A percentile compares a stretch with the other conserved stretches of the same genome.
phyloP scores from a whole-genome alignment of 1,140 invertebrate species.

The Goniozus legneri region DNA sequence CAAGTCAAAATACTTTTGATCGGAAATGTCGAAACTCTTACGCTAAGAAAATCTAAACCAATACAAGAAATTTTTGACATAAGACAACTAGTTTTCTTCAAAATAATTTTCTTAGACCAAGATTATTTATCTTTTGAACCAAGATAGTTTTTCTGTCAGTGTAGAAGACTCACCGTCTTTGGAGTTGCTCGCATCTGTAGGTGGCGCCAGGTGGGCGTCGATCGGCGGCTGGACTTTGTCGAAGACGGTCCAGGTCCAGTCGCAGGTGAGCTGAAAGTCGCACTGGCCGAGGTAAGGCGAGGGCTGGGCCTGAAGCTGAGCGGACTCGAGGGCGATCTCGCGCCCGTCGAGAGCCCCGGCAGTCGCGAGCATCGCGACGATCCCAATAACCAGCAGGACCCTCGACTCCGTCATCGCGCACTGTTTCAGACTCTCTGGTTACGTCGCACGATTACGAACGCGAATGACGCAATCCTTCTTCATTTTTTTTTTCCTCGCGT shows the following conservation, averaged over 20 bases:
- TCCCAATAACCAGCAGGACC: not conserved
- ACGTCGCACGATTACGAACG: too few species aligned
- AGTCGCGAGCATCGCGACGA: conserved; percentile 7
- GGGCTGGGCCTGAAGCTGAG: conserved; percentile 2
- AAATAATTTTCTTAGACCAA: too few species aligned
- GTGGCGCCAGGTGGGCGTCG: conserved; percentile 5
- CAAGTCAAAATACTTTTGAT: too few species aligned
- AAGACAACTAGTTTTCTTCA: too few species aligned
- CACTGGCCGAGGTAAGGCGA: conserved; percentile 31
- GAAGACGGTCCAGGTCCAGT: conserved; percentile 38
- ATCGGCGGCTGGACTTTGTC: conserved; percentile 11
- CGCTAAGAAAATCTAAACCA: too few species aligned
- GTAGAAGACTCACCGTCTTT: conserved; percentile 25
- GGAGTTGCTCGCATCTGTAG: conserved; percentile 25
- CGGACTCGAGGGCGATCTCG: conserved; percentile 12
- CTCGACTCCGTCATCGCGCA: not conserved
- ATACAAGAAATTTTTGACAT: too few species aligned
- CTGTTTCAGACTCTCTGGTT: too few species aligned
- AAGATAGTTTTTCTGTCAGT: too few species aligned
- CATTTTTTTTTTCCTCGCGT: too few species aligned
- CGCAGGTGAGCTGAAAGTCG: conserved; percentile 37
- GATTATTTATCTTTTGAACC: too few species aligned
- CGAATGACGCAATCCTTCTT: too few species aligned
- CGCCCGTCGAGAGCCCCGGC: conserved; percentile 14
- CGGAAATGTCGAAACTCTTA: too few species aligned